Evolutionary conservation across 2,888 invertebrate species (phyloP), one percentile per base, ranked within the genome.

Genomic region (Acanthacorydalis orientalis): DNA sequence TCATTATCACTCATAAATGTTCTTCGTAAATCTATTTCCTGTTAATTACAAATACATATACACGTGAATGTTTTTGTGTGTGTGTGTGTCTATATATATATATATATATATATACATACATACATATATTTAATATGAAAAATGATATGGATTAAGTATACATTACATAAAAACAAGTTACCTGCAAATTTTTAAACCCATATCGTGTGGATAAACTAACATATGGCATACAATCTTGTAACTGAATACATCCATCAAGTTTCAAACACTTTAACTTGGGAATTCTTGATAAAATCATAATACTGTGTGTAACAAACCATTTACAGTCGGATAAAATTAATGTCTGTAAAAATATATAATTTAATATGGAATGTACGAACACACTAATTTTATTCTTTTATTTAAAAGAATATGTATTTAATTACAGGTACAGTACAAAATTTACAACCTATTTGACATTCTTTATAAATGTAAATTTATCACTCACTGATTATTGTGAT

Each of bases 211-310:
- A 78, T 49, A 88, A 73, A 57, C 83, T 82, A 37, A 47, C 38
- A 35, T 47, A 47, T 12, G 47, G 47, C 12, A 83, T 77, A 57
- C 80, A 82, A 60, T 85, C 82, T 1, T 74, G 70, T 51, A 87
- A 64, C 43, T 76, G 70, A 47, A 63, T 64, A 57, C 87, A 88
- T 37, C 79, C 76, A 39, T 75, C 69, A 53, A 83, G 62, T 48
- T 74, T 69, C 6, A 88, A 66, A 37, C 75, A 72, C 38, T 73
- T 71, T 31, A 88, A 67, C 7, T 66, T 62, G 1, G 70, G 64
- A 57, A 81, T 66, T 65, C 86, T 87, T 56, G 83, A 82, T 1
- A 88, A 66, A 1, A 82, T 75, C 62, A 87, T 70, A 9, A 88
- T 65, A 40, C 79, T 75, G 49, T 82, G 78, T 0, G 83, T 78